phyloP scores from a whole-genome alignment of 2,888 invertebrate genomes.

The Eudasyphora cyanicolor region DNA sequence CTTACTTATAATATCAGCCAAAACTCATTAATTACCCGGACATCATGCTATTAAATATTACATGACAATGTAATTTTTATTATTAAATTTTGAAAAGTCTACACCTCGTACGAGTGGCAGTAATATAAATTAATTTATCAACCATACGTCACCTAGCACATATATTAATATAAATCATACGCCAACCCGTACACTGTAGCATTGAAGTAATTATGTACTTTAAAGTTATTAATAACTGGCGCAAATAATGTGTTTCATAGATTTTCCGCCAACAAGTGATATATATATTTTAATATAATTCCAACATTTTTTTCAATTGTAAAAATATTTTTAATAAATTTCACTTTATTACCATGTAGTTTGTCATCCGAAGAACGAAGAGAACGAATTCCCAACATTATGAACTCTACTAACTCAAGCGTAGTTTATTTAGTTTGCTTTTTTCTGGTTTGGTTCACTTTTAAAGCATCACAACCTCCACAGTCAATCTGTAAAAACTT shows the following conservation, averaged over 20 bases:
- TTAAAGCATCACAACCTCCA: background rate
- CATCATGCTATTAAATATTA: too few species aligned
- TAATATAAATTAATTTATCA: background rate
- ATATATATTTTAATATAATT: too few species aligned
- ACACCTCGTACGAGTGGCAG: background rate
- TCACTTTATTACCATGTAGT: background rate
- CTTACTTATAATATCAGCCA: too few species aligned
- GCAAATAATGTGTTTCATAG: too few species aligned
- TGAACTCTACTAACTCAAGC: constrained; percentile 44
- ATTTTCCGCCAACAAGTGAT: too few species aligned
- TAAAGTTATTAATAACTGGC: too few species aligned
- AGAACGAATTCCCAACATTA: too few species aligned
- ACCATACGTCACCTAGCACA: background rate
- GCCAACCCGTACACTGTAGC: background rate
- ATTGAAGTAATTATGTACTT: too few species aligned
- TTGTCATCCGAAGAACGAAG: background rate
- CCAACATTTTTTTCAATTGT: too few species aligned
- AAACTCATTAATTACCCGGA: too few species aligned
- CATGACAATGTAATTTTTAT: too few species aligned
- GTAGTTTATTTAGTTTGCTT: constrained; percentile 52
- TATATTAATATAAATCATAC: background rate
- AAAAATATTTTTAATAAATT: background rate
- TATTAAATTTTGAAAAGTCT: too few species aligned
- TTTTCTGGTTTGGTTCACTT: background rate
- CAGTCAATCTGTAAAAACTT: background rate